Base-by-base conservation (phyloP, 2,888 invertebrate genomes). In the Phalangium opilio region DNA sequence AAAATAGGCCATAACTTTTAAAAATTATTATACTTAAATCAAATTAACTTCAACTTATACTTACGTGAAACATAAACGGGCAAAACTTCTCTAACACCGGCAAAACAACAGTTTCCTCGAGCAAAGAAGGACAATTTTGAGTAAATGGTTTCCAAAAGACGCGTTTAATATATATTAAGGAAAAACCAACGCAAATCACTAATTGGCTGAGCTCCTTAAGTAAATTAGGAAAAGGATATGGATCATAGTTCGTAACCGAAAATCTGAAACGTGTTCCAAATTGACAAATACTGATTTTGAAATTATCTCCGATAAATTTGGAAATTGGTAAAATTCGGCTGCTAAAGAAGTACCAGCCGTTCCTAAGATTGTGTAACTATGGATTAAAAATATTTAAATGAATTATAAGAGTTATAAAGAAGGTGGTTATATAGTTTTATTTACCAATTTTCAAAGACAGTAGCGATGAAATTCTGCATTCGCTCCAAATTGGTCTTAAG, bases 81-180 rank as follows among this genome's bases (percentile, higher is more conserved):
- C 83, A 76, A 35, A 85, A 70, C 59, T 80, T 81, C 3, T 77
- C 75, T 51, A 90, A 71, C 42, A 90, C 72, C 41, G 89, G 87
- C 61, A 87, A 67, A 38, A 87, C 70, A 33, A 85, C 83, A 52
- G 73, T 70, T 47, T 75, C 75, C 62, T 83, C 81, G 66, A 79
- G 83, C 49, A 81, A 78, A 36, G 81, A 78, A 45, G 89, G 89
- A 63, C 90, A 91, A 56, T 80, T 80, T 63, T 78, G 78, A 56
- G 90, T 76, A 60, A 86, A 83, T 17, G 86, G 82, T 62, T 84
- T 85, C 58, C 90, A 71, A 63, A 89, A 87, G 34, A 80, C 79
- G 41, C 89, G 74, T 66, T 42, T 35, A 27, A 7, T 27, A 27
- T 7, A 27, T 27, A 8, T 27, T 27, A 27, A 27, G 27, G 27